Evolutionary conservation across 2,888 invertebrate genomes (phyloP).

Genomic region (Agapostemon virescens): DNA sequence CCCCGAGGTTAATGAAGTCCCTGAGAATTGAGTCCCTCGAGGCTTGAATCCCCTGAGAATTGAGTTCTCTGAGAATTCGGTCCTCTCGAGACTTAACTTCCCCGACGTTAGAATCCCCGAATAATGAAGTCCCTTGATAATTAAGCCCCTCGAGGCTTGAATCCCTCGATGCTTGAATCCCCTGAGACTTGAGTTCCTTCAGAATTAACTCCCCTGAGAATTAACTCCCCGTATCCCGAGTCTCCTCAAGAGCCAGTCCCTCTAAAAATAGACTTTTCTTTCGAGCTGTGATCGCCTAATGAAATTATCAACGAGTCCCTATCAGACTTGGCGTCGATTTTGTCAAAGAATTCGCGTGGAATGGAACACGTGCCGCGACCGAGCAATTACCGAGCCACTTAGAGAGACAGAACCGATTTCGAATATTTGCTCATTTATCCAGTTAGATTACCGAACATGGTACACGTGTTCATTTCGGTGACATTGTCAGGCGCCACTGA

Average conservation of each 20-base stretch:
- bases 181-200: too few species aligned
- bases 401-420: background rate
- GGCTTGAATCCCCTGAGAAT: background rate
- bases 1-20: too few species aligned
- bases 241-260: too few species aligned
- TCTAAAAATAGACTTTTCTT: too few species aligned
- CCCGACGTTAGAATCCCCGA: too few species aligned
- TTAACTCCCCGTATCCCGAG: too few species aligned
- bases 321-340: background rate
- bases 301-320: too few species aligned
- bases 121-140: background rate
- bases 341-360: background rate
- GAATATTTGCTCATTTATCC: constrained; percentile 1
- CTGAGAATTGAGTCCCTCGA: background rate
- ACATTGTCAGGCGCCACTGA: constrained; percentile 1
- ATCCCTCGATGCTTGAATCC: background rate
- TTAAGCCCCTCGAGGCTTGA: background rate
- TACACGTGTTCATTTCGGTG: background rate
- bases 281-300: too few species aligned
- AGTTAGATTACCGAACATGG: background rate
- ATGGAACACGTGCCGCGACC: background rate
- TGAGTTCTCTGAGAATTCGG: background rate
- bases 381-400: background rate
- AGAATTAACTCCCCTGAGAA: too few species aligned
- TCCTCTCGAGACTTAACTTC: too few species aligned